Percentiles rank a stretch among this genome's conserved stretches.
Evolutionary conservation across 2,888 invertebrate species (phyloP).

Genomic region (Rosalia funebris): DNA sequence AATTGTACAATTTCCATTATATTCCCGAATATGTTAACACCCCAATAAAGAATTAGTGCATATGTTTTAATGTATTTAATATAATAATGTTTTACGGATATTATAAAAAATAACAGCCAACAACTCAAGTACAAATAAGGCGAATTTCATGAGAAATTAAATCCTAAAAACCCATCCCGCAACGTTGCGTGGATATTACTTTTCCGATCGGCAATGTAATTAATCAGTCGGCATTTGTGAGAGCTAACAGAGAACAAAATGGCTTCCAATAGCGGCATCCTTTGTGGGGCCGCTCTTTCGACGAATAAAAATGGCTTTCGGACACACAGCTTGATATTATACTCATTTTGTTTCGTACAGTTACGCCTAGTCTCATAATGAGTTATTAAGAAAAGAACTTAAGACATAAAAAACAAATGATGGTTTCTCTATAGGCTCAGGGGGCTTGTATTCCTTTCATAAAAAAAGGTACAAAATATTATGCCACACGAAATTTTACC

Average conservation of each 20-base stretch:
- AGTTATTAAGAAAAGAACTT: slow-evolving; percentile 18
- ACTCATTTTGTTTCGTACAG: slow-evolving; percentile 15
- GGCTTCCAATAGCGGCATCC: slow-evolving; percentile 50
- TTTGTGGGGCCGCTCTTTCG: slow-evolving; percentile 38
- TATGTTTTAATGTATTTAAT: no score
- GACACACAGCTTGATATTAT: slow-evolving; percentile 16
- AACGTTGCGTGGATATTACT: not conserved
- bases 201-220: slow-evolving; percentile 10
- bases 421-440: not conserved
- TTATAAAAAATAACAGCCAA: no score
- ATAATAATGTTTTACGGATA: no score
- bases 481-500: no score
- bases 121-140: not conserved
- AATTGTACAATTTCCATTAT: no score
- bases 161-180: not conserved
- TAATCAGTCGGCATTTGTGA: slow-evolving; percentile 21
- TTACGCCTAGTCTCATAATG: slow-evolving; percentile 19
- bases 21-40: no score
- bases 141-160: not conserved
- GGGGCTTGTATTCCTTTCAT: not conserved
- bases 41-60: no score
- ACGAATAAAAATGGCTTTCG: slow-evolving; percentile 19
- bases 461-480: no score
- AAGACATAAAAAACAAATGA: slow-evolving; percentile 12
- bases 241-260: slow-evolving; percentile 46